These are phyloP conservation scores for Thunnus maccoyii DNA, from an alignment of 2,113 vertebrate species.

Conservation along the genomic window DNA sequence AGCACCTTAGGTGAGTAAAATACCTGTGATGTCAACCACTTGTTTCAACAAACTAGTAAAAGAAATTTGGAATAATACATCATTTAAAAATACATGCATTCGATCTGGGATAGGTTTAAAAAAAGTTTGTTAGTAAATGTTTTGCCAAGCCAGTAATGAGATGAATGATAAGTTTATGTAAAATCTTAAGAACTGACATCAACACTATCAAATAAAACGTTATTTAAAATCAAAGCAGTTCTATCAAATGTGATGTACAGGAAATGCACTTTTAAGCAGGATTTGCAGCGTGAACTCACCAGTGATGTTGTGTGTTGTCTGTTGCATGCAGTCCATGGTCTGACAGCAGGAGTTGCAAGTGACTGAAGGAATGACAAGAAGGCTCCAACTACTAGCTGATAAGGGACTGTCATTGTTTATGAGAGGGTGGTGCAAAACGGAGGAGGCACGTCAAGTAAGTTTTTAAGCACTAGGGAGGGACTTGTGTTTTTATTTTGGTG, in stretches of 20 bases:
- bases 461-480: too few relatives aligned
- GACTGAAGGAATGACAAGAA: conserved; percentile 38
- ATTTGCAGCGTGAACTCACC: conserved; percentile 49
- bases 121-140: too few relatives aligned
- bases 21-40: neutral
- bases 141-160: neutral
- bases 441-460: too few relatives aligned
- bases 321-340: conserved; percentile 47
- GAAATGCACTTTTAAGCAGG: neutral
- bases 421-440: too few relatives aligned
- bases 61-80: neutral
- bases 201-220: neutral
- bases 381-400: conserved; percentile 34
- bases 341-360: neutral
- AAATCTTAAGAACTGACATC: neutral
- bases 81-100: neutral
- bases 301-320: neutral
- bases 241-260: too few relatives aligned
- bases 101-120: neutral
- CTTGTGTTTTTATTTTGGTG: too few relatives aligned
- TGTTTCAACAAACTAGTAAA: neutral
- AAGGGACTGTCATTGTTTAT: neutral
- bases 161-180: neutral
- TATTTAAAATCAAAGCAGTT: neutral
- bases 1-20: neutral